phyloP scores from a whole-genome alignment of 2,888 invertebrate genomes.

The Acrobasis consociella region DNA sequence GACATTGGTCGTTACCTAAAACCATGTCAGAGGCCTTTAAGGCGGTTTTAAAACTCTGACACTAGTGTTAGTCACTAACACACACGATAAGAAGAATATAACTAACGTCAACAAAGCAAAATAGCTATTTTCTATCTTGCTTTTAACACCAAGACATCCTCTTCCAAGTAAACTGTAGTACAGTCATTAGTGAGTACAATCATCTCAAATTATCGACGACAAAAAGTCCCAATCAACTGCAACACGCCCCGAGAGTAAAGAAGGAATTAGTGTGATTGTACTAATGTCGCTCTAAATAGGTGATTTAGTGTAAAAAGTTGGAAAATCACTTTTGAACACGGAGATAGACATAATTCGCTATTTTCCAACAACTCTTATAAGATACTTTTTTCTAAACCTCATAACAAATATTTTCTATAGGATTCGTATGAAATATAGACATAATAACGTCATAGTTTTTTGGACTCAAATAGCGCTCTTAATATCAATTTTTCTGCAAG shows the following conservation, averaged over 20 bases:
- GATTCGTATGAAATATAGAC: too few relatives aligned
- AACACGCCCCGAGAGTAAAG: not conserved
- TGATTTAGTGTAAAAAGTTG: not conserved
- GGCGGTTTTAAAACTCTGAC: too few relatives aligned
- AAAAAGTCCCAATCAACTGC: slow-evolving; percentile 29
- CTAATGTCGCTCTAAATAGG: not conserved
- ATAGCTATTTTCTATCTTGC: not conserved
- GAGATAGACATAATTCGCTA: not conserved
- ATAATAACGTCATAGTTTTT: too few relatives aligned
- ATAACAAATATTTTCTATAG: too few relatives aligned
- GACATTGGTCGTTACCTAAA: too few relatives aligned
- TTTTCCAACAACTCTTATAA: too few relatives aligned
- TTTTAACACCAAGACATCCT: not conserved
- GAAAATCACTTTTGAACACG: not conserved
- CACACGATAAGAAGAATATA: too few relatives aligned
- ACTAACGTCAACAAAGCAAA: not conserved
- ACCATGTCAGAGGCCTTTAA: too few relatives aligned
- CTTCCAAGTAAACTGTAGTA: not conserved
- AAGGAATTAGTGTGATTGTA: not conserved
- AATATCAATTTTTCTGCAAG: too few relatives aligned
- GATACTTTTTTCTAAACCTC: too few relatives aligned
- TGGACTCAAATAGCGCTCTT: too few relatives aligned
- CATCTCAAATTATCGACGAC: slow-evolving; percentile 32
- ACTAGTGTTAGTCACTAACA: too few relatives aligned
- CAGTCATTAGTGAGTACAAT: slow-evolving; percentile 27